phyloP scores from a whole-genome alignment of 1,140 invertebrate species.

The Berghia stephanieae region DNA sequence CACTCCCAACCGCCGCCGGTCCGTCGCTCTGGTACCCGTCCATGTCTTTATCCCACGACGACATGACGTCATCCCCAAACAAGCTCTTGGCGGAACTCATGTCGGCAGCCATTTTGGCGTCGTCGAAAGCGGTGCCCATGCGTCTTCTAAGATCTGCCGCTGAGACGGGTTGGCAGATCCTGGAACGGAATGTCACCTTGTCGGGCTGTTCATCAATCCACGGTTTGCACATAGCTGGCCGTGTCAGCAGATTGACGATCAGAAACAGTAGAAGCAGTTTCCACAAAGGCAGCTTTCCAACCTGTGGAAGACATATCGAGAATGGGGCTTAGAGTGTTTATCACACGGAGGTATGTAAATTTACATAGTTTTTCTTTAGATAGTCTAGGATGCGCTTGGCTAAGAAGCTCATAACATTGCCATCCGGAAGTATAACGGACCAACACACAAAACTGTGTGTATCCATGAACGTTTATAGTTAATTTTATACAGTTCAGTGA shows the following conservation, averaged over 20 bases:
- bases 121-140: constrained; percentile 40
- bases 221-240: constrained; percentile 32
- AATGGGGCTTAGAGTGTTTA: too few species aligned
- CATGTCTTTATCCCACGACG: constrained; percentile 10
- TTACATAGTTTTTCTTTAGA: too few species aligned
- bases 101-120: constrained; percentile 39
- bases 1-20: constrained; percentile 27
- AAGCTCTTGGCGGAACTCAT: constrained; percentile 37
- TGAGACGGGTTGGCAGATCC: constrained; percentile 41
- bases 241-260: constrained; percentile 34
- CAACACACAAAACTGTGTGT: too few species aligned
- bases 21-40: constrained; percentile 20
- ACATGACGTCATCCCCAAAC: constrained; percentile 24
- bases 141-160: constrained; percentile 36
- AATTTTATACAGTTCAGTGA: too few species aligned
- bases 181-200: constrained; percentile 38
- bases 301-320: neutral
- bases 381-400: too few species aligned
- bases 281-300: neutral
- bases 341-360: too few species aligned
- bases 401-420: too few species aligned
- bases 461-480: too few species aligned
- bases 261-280: constrained; percentile 24
- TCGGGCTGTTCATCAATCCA: constrained; percentile 34
- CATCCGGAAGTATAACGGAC: too few species aligned